phyloP scores from a whole-genome alignment of 1,140 invertebrate genomes.

The Euschistus heros region DNA sequence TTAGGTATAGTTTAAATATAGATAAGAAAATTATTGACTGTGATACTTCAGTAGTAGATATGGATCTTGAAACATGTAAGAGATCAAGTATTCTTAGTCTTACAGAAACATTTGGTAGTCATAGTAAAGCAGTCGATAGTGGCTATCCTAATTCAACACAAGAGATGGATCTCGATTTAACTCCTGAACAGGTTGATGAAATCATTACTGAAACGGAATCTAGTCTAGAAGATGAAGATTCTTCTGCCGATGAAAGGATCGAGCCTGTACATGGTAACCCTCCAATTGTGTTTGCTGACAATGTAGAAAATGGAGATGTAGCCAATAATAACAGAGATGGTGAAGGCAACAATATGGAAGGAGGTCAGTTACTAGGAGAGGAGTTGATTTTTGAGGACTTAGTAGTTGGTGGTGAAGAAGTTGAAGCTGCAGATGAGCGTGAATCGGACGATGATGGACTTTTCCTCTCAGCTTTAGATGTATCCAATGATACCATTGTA shows the following conservation, averaged over 20 bases:
- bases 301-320: slow-evolving; percentile 43
- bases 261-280: background rate
- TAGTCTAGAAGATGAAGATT: slow-evolving; percentile 25
- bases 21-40: slow-evolving; percentile 15
- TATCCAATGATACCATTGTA: slow-evolving; percentile 1
- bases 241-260: background rate
- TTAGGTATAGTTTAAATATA: slow-evolving; percentile 21
- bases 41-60: slow-evolving; percentile 15
- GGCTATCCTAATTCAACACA: slow-evolving; percentile 41
- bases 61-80: background rate
- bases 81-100: background rate
- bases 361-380: background rate
- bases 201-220: slow-evolving; percentile 29
- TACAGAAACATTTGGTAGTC: slow-evolving; percentile 18
- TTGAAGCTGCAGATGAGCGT: background rate
- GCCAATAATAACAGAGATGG: slow-evolving; percentile 44
- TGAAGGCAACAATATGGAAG: slow-evolving; percentile 41
- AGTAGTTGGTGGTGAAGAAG: background rate
- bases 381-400: background rate
- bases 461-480: slow-evolving; percentile 2
- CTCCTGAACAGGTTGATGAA: slow-evolving; percentile 31
- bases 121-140: slow-evolving; percentile 36
- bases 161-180: slow-evolving; percentile 34
- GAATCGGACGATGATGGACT: slow-evolving; percentile 1
- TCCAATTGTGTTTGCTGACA: slow-evolving; percentile 19